Conservation (phyloP, 2,113 vertebrate genomes). For the Xenopus laevis region DNA sequence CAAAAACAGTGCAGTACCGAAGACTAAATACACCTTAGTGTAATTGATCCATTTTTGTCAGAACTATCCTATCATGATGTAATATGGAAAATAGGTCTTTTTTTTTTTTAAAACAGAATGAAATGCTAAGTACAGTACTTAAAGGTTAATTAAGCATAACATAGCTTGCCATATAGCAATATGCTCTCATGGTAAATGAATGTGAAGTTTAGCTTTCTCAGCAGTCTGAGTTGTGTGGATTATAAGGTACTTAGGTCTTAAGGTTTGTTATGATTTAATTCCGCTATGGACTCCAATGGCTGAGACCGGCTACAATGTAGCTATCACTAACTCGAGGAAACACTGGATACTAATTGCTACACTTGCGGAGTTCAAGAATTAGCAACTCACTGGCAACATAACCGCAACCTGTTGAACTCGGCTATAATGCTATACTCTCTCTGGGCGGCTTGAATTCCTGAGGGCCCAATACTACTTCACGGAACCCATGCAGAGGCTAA, state of each 20-base stretch:
- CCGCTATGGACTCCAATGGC: no score
- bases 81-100: slow-evolving; percentile 2
- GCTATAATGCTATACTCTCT: no score
- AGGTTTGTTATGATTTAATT: no score
- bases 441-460: no score
- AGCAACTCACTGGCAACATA: no score
- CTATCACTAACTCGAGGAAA: no score
- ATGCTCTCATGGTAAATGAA: slow-evolving; percentile 19
- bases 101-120: slow-evolving; percentile 1
- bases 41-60: not conserved
- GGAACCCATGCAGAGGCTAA: no score
- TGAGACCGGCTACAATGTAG: no score
- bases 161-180: slow-evolving; percentile 16
- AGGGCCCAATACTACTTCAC: no score
- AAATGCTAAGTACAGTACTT: not conserved
- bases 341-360: no score
- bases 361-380: no score
- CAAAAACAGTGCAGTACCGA: not conserved
- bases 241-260: slow-evolving; percentile 27
- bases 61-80: slow-evolving; percentile 4
- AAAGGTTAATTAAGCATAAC: slow-evolving; percentile 24
- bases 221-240: slow-evolving; percentile 28
- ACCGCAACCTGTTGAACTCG: no score
- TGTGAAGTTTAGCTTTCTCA: slow-evolving; percentile 4
- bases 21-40: not conserved